These are phyloP conservation scores for Limnothrissa miodon DNA, from an alignment of 2,113 vertebrate species.

Conservation along the genomic window DNA sequence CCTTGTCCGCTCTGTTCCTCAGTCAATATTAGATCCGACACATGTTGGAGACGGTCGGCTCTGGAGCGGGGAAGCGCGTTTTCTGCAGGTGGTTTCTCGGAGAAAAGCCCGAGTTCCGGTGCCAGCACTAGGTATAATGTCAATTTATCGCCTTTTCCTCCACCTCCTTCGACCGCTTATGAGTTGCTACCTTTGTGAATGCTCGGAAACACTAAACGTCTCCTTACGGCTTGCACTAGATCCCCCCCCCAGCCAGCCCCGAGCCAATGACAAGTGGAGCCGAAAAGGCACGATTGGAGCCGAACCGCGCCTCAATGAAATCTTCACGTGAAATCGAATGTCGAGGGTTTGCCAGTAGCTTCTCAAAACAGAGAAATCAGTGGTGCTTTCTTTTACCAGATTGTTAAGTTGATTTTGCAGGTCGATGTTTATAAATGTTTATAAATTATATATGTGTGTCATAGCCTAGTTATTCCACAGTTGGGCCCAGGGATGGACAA, in stretches of 20 bases:
- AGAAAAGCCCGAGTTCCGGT: conserved; percentile 37
- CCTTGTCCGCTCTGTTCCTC: conserved; percentile 58
- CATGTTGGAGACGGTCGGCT: conserved; percentile 61
- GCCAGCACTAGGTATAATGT: conserved; percentile 64
- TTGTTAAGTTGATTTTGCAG: neutral
- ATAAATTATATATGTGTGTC: no score
- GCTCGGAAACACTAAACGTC: conserved; percentile 63
- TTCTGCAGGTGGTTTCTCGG: conserved; percentile 55
- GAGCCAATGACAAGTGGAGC: conserved; percentile 63
- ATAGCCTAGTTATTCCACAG: no score
- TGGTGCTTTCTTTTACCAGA: neutral
- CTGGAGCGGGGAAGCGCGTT: conserved; percentile 35
- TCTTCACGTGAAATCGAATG: neutral
- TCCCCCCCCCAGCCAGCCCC: conserved; percentile 74
- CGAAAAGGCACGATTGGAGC: conserved; percentile 54
- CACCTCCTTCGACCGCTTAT: conserved; percentile 62
- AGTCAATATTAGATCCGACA: conserved; percentile 77
- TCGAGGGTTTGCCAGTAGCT: neutral
- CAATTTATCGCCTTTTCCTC: conserved; percentile 52
- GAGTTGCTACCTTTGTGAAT: conserved; percentile 72
- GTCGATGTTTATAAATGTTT: no score
- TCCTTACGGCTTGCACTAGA: conserved; percentile 57
- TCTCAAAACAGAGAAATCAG: neutral
- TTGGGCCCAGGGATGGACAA: no score
- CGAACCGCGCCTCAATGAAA: conserved; percentile 40